These are phyloP conservation scores for Oxyruncus cristatus DNA, from an alignment of 2,113 vertebrate genomes.

Conservation along the genomic window DNA sequence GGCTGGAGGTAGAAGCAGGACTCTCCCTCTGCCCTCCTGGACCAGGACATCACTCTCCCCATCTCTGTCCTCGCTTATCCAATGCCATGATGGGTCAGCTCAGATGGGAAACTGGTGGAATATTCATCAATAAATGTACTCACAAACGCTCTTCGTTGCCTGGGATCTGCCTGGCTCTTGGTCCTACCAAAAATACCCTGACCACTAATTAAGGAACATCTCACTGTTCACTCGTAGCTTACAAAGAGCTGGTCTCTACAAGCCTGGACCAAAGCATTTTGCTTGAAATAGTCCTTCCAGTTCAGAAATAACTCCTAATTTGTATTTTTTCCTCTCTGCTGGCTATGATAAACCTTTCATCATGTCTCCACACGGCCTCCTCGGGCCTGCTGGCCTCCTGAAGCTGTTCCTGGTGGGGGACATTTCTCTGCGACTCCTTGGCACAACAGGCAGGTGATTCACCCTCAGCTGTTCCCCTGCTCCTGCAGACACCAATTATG, in stretches of 20 bases:
- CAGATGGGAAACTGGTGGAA: background rate
- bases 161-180: background rate
- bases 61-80: background rate
- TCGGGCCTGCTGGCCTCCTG: rapidly evolving
- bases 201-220: background rate
- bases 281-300: background rate
- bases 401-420: background rate
- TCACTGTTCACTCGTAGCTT: background rate
- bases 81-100: rapidly evolving
- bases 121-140: background rate
- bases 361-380: background rate
- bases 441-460: background rate
- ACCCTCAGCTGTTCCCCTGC: background rate
- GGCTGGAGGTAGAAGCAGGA: background rate
- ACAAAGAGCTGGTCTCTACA: background rate
- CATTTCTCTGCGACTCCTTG: background rate
- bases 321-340: background rate
- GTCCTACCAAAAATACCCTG: background rate
- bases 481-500: background rate
- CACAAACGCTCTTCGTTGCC: background rate
- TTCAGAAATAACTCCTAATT: background rate
- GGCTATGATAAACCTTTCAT: background rate
- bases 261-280: rapidly evolving
- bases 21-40: background rate
- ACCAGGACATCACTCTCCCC: background rate